Conservation (phyloP, 2,113 vertebrate genomes). For the Epinephelus lanceolatus region DNA sequence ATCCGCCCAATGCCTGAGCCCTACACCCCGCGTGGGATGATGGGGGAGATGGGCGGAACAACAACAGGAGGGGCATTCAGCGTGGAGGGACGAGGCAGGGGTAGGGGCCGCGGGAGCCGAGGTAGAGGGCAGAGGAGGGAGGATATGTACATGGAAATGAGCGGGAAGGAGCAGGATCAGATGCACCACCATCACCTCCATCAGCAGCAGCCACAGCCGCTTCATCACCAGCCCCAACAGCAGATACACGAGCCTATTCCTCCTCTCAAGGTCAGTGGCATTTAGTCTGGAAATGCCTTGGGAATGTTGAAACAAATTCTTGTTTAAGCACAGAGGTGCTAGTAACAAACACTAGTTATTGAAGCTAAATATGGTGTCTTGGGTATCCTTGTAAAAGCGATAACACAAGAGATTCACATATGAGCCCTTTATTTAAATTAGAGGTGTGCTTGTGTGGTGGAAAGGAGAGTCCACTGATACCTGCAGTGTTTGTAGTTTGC, state of each 20-base stretch:
- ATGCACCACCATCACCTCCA: slow-evolving; percentile 82
- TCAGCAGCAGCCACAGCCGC: slow-evolving; percentile 78
- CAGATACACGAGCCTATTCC: slow-evolving; percentile 85
- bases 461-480: background rate
- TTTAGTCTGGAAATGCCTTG: background rate
- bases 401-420: background rate
- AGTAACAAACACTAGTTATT: background rate
- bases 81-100: slow-evolving; percentile 67
- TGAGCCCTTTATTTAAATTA: background rate
- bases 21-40: slow-evolving; percentile 81
- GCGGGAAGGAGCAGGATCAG: slow-evolving; percentile 81
- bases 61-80: slow-evolving; percentile 77
- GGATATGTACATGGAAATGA: slow-evolving; percentile 84
- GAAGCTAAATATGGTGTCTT: background rate
- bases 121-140: slow-evolving; percentile 83
- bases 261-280: slow-evolving; percentile 83
- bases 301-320: background rate
- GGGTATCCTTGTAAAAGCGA: background rate
- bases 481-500: background rate
- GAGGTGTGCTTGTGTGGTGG: background rate
- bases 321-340: background rate
- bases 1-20: slow-evolving; percentile 91
- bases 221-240: slow-evolving; percentile 75
- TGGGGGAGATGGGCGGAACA: slow-evolving; percentile 82
- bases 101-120: slow-evolving; percentile 81